Base-by-base conservation (phyloP, 1,140 invertebrate genomes). In the Scylla paramamosain region DNA sequence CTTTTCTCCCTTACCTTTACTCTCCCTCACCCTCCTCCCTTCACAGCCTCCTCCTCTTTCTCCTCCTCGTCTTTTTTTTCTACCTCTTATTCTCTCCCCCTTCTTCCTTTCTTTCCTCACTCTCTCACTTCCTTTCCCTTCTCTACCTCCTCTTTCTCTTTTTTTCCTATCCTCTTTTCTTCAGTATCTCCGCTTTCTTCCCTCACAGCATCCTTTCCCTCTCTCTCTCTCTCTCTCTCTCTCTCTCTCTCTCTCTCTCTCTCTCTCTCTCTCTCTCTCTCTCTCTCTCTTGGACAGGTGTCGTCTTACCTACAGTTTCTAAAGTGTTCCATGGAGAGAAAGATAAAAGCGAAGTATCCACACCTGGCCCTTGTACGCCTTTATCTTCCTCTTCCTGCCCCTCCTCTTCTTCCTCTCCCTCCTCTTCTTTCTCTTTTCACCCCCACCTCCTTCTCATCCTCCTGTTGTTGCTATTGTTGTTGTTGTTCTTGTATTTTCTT, bases 241-340 rank as follows among this genome's bases (percentile, higher is more conserved):
- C 39, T 31, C 86, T 87, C 28, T 87, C 86, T 31, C 28, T 87
- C 86, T 31, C 28, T 87, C 86, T 87, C 28, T 31, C 28, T 88
- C 86, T 88, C 31, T 32, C 86, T 88, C 86, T 88, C 31, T 32
- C 86, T 88, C 31, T 86, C 84, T 86, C 52, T 59, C 52, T 59
- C 52, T 59, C 52, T 59, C 52, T 59, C 84, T 86, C 84, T 88
- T 6, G 32, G 14, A 39, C 39, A 39, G 39, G 39, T 39, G 39
- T 39, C 39, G 39, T 6, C 39, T 39, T 39, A 39, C 39, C 39
- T 39, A 6, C 39, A 39, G 39, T 2, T 2, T 39, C 39, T 39
- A 39, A 39, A 39, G 39, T 1, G 39, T 39, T 39, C 1, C 39
- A 39, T 39, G 39, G 39, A 39, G 39, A 39, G 39, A 6, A 39